Base-by-base conservation (phyloP, 2,113 vertebrate species). In the Tyrannus savana region DNA sequence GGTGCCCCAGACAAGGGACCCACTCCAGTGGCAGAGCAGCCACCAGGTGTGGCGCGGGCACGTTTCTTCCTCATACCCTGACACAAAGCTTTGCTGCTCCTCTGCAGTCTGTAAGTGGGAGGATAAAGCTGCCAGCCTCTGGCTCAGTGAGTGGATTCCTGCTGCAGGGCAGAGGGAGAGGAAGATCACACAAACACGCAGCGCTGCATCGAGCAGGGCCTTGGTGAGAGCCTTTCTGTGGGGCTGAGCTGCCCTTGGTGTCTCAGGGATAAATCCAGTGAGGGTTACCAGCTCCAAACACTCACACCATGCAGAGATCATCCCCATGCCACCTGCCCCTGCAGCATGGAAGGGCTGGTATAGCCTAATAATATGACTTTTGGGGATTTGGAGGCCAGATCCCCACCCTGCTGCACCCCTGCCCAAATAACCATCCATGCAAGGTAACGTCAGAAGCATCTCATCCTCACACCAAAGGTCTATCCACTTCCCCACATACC, bases 311-410 rank as follows among this genome's bases (percentile, higher is more conserved):
- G 27, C 59, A 27, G 4, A 3, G 67, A n/a, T 7, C 41, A 47
- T 5, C 33, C 49, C 55, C 9, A 12, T 46, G 19, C 60, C 52
- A 35, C 50, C 33, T 28, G 31, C 15, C 46, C 31, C 49, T 22
- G 50, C 30, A 31, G 66, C 41, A 44, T 27, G 39, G 1, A 8
- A 35, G 44, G 23, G 12, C 4, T 46, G 28, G 42, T 9, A 37
- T 37, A 50, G 33, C 33, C 37, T 33, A 53, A 44, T 27, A 35
- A 0, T 0, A 0, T 33, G 17, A 25, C 15, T 77, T 58, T 44
- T 35, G 30, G 33, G 35, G 12, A 12, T 39, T 22, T 19, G 16
- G n/a, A 19, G 21, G 55, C 55, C 55, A 56, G 18, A 56, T 33
- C 31, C 31, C 10, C 18, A 24, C 37, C 18, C 12, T 31, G n/a